These are phyloP conservation scores for Cataglyphis hispanica DNA, from an alignment of 1,140 invertebrate species.

Conservation along the genomic window DNA sequence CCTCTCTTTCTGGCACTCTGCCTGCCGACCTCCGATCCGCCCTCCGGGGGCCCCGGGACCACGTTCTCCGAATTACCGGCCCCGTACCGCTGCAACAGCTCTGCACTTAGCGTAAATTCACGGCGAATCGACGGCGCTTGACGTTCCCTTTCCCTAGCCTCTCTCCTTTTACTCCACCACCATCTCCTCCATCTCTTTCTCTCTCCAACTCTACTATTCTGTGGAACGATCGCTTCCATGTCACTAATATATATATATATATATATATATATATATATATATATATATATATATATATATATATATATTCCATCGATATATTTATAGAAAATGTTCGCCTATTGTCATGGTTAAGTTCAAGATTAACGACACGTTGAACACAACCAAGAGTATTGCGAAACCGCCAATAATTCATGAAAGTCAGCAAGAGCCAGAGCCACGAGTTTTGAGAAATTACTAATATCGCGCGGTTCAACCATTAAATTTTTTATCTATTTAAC, in stretches of 20 bases:
- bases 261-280: constrained; percentile 36
- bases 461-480: neutral
- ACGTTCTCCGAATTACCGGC: constrained; percentile 82
- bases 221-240: constrained; percentile 57
- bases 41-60: constrained; percentile 78
- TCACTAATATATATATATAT: constrained; percentile 13
- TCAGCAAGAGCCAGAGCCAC: neutral
- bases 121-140: constrained; percentile 75
- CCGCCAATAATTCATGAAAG: constrained; percentile 32
- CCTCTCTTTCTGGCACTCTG: constrained; percentile 83
- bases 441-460: neutral
- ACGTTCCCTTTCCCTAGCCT: constrained; percentile 66
- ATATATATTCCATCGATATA: constrained; percentile 54
- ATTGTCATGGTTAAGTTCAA: neutral
- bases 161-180: constrained; percentile 28
- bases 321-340: constrained; percentile 51
- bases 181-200: constrained; percentile 7
- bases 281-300: constrained; percentile 26
- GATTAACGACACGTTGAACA: constrained; percentile 65
- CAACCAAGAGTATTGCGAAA: constrained; percentile 5
- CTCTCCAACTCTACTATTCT: constrained; percentile 9
- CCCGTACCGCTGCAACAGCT: constrained; percentile 74
- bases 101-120: constrained; percentile 83
- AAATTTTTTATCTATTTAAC: neutral
- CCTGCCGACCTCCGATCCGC: constrained; percentile 82